Base-by-base conservation (phyloP, 1,140 invertebrate species). In the Penaeus vannamei region DNA sequence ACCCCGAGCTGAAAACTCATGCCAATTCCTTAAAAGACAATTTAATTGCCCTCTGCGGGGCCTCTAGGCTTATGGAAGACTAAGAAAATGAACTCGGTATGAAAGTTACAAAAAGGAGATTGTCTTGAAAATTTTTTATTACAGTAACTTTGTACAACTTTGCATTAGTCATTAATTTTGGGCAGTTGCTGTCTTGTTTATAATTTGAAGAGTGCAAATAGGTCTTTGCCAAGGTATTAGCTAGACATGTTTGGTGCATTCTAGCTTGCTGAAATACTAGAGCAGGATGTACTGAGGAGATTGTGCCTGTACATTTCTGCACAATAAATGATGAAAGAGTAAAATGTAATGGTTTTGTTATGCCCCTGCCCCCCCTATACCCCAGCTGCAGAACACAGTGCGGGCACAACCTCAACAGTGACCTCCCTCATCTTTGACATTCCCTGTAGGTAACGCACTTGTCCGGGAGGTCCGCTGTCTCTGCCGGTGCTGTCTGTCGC, bases 101-200 rank as follows among this genome's bases (percentile, higher is more conserved):
- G 53, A 53, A 53, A 53, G 53, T 84, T 64, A 84, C 60, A 64
- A 64, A 64, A 64, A 72, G 59, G 53, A 77, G 29, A 85, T 77
- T 77, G 77, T 26, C 32, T 85, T 32, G 46, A 84, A 88, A 84
- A 84, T 84, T 84, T 88, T 88, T 88, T 88, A 82, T 88, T 88
- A 88, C 86, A 84, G 86, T 88, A 88, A 88, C 86, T 88, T 88
- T 88, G 86, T 88, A 88, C 86, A 88, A 88, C 81, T 88, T 88
- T 88, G 86, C 86, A 88, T 88, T 88, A 88, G 86, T 88, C 86
- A 88, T 84, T 87, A 87, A 64, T 87, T 87, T 87, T 88, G 86
- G 86, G 86, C 86, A 88, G 81, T 88, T 88, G 86, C 86, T 88
- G 86, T 88, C 86, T 84, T 88, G 80, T 69, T 86, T 80, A 80